A percentile compares a stretch with the other conserved stretches of the same genome.
phyloP scores from a whole-genome alignment of 2,888 invertebrate genomes.

The Ditylenchus weischeri region DNA sequence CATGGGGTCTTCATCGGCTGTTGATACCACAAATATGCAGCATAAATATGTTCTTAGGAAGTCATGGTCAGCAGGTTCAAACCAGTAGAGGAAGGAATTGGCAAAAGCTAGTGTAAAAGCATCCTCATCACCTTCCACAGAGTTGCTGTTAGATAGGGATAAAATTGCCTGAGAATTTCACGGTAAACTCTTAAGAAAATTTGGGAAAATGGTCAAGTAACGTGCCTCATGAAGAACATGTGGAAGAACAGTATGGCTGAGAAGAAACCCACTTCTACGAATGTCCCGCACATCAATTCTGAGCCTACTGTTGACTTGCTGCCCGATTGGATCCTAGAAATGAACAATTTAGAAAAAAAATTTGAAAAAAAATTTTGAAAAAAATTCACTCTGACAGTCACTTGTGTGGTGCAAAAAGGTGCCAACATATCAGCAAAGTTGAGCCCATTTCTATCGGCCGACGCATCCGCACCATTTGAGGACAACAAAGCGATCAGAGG shows the following conservation, averaged over 20 bases:
- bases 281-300: conserved; percentile 60
- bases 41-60: conserved; percentile 70
- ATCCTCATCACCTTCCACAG: conserved; percentile 9
- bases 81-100: conserved; percentile 37
- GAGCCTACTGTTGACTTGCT: conserved; percentile 24
- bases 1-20: conserved; percentile 68
- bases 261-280: conserved; percentile 51
- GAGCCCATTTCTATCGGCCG: conserved; percentile 36
- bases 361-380: background rate
- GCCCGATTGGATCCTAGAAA: conserved; percentile 34
- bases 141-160: background rate
- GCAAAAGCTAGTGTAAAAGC: conserved; percentile 24
- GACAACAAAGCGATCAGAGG: conserved; percentile 49
- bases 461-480: conserved; percentile 40
- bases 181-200: background rate
- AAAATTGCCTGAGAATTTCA: conserved; percentile 7
- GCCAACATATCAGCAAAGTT: conserved; percentile 48
- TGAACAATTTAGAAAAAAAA: conserved; percentile 10
- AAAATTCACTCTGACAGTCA: conserved; percentile 35
- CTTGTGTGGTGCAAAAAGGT: conserved; percentile 43
- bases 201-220: no score
- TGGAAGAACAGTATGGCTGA: conserved; percentile 54
- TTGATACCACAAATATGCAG: conserved; percentile 66
- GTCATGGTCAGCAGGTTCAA: conserved; percentile 76
- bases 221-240: conserved; percentile 50